Conservation (phyloP, 30 jellyfish, hydroid and myxozoan species). For the Rhopilema esculentum region DNA sequence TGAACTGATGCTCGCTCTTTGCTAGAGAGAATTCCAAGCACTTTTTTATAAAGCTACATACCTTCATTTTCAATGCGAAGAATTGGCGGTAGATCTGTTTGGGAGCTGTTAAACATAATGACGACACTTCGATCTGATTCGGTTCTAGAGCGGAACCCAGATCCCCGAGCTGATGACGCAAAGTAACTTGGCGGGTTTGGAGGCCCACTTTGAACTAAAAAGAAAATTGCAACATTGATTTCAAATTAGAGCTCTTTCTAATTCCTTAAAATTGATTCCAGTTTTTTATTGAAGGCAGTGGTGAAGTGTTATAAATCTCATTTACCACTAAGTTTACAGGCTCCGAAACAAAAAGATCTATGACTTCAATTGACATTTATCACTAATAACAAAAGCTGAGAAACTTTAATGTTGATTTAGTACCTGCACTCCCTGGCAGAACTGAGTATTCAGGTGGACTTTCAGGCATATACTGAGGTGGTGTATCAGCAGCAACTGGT, state of each 20-base stretch:
- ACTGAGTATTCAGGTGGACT: conserved; percentile 79
- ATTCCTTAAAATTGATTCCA: not conserved
- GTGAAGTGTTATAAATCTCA: too few relatives aligned
- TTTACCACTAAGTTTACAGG: too few relatives aligned
- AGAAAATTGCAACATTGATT: not conserved
- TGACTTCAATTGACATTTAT: not conserved
- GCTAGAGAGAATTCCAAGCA: not conserved
- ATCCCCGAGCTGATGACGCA: conserved; percentile 64
- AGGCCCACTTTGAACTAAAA: conserved; percentile 74
- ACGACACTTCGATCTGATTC: conserved; percentile 99
- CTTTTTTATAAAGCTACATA: not conserved
- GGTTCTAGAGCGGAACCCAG: conserved; percentile 70
- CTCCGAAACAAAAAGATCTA: too few relatives aligned
- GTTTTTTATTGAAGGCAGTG: too few relatives aligned
- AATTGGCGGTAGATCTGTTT: conserved; percentile 92
- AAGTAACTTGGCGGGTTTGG: conserved; percentile 79
- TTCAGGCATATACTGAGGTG: conserved; percentile 78
- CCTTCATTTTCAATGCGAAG: conserved; percentile 93
- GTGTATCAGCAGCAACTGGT: conserved; percentile 44
- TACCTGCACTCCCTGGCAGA: conserved; percentile 60
- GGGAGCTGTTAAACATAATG: conserved; percentile 94
- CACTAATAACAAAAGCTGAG: not conserved
- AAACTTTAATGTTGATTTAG: not conserved
- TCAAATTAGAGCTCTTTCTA: too few relatives aligned
- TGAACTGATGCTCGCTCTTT: not conserved